Base-by-base conservation (phyloP, 2,113 vertebrate genomes). In the Eurypyga helias region DNA sequence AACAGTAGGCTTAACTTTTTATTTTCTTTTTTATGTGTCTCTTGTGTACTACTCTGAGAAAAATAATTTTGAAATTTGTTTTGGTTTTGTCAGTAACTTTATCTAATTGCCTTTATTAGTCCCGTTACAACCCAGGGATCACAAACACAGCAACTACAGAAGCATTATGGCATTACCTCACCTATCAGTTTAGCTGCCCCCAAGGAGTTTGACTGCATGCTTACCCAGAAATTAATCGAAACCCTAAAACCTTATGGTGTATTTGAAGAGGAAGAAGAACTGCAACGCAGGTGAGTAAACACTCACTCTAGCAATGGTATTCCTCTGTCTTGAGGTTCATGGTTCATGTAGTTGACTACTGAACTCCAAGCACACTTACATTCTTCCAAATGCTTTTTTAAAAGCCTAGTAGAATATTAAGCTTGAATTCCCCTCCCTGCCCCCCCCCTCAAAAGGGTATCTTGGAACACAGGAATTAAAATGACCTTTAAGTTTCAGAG, bases 131-230 rank as follows among this genome's bases (percentile, higher is more conserved):
- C 96, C 89, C 98, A 98, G 98, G 98, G 98, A 98, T 98, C 98
- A 97, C 99, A 98, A 89, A 97, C 97, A 38, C 98, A 98, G 91
- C 98, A 98, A 45, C 96, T 97, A 3, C 97, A 98, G 93, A 99
- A 98, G 97, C 98, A 99, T 95, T 99, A 98, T 99, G 99, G 99
- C 95, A 99, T 99, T 95, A 99, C 99, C 51, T 99, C 98, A 89
- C 99, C 99, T 48, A 99, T 99, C 98, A 99, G 99, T 97, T 96
- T 99, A 97, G 98, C 98, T 78, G 96, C 96, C 88, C 99, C 99
- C 57, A 99, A 99, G 97, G 99, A 99, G 95, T 96, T 98, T 31
- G 99, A 99, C 95, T 98, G 99, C 97, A 93, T 98, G 34, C 98
- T 98, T 81, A 99, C 99, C n/a, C 98, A 98, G 96, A 99, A 98